Percentiles rank a stretch among this genome's conserved stretches.
Evolutionary conservation across 2,113 vertebrate species (phyloP).

Genomic region (Dryoscopus gambensis): DNA sequence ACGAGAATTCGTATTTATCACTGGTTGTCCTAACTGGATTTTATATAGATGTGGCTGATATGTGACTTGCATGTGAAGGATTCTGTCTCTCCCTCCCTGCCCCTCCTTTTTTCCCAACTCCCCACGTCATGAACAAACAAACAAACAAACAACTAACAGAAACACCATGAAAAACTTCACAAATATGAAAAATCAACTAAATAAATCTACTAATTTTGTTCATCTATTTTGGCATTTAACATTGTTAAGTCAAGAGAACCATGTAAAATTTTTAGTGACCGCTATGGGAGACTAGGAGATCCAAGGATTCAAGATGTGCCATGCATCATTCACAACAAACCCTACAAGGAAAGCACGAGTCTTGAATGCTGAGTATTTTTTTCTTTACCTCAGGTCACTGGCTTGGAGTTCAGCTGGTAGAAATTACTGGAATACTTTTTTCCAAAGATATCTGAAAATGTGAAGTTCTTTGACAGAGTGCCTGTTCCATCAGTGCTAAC

Average conservation of each 20-base stretch:
- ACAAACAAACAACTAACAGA: not conserved
- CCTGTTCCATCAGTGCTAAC: not conserved
- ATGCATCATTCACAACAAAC: not conserved
- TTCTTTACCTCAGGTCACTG: not conserved
- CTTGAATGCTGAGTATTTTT: not conserved
- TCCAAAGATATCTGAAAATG: not conserved
- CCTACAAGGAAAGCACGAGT: not conserved
- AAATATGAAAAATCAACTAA: too few species aligned
- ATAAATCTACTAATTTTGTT: not conserved
- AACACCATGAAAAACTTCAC: not conserved
- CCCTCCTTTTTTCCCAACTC: not conserved
- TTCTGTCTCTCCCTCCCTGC: not conserved
- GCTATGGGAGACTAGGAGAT: fast-evolving
- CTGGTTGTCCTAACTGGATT: not conserved
- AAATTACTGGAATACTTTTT: not conserved
- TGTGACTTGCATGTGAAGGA: not conserved
- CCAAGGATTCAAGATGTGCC: not conserved
- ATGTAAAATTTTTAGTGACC: not conserved
- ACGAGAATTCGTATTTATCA: not conserved
- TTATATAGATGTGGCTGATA: not conserved
- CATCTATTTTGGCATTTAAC: not conserved
- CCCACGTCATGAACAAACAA: not conserved
- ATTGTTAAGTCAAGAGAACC: not conserved
- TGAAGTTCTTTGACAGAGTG: not conserved
- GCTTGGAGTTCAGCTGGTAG: not conserved